Conservation (phyloP, 1,140 invertebrate genomes). For the Leptinotarsa undecemlineata region DNA sequence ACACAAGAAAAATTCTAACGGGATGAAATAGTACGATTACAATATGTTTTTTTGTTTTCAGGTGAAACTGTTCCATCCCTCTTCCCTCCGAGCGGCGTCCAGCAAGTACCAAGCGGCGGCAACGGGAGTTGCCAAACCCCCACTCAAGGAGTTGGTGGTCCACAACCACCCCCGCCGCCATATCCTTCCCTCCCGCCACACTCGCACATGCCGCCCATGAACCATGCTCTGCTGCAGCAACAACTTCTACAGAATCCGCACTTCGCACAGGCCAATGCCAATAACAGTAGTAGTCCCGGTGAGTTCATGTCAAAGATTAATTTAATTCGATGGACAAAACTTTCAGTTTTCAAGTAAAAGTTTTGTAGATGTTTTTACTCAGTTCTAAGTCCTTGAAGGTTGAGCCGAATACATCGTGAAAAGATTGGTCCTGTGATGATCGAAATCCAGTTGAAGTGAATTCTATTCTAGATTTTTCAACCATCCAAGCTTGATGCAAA, state of each 20-base stretch:
- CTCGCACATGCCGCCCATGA: conserved; percentile 53
- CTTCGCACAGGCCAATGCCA: conserved; percentile 50
- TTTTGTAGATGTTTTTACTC: not conserved
- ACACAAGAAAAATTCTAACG: too few species aligned
- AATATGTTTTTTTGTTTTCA: conserved; percentile 35
- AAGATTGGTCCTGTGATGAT: too few species aligned
- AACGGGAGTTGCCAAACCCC: conserved; percentile 44
- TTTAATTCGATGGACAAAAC: too few species aligned
- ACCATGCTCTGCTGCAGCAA: conserved; percentile 60
- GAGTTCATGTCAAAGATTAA: conserved; percentile 28
- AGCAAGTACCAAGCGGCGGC: conserved; percentile 32
- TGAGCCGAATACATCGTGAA: too few species aligned
- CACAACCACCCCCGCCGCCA: conserved; percentile 55
- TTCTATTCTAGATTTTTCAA: too few species aligned
- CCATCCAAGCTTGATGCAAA: too few species aligned
- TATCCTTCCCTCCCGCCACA: conserved; percentile 59
- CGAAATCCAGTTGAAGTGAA: too few species aligned
- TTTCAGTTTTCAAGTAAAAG: too few species aligned
- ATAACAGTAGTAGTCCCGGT: conserved; percentile 44
- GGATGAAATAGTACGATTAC: too few species aligned
- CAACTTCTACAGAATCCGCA: conserved; percentile 62
- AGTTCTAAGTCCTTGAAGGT: too few species aligned
- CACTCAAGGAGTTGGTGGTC: not conserved
- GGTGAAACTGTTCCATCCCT: conserved; percentile 41
- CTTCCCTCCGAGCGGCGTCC: conserved; percentile 40